Conservation (phyloP, 2,113 vertebrate species). For the Perca schrenkii region DNA sequence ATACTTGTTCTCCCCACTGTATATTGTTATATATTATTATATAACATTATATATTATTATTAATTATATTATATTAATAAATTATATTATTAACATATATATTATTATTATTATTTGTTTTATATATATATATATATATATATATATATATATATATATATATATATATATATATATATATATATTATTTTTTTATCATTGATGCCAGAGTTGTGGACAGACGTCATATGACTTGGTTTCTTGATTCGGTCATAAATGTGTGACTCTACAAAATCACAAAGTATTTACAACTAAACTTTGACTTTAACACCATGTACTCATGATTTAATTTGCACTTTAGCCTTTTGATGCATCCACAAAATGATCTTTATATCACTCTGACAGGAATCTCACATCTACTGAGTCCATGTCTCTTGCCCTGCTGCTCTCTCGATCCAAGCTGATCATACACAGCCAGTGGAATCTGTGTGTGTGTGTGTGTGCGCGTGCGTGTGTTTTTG, state of each 20-base stretch:
- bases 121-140: too few relatives aligned
- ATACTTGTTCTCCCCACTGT: too few relatives aligned
- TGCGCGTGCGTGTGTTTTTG: neutral
- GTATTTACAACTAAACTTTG: neutral
- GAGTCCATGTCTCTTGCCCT: neutral
- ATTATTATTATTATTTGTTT: too few relatives aligned
- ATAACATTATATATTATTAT: too few relatives aligned
- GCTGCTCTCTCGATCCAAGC: constrained; percentile 2
- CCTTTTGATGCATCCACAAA: neutral
- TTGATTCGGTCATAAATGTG: neutral
- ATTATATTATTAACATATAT: too few relatives aligned
- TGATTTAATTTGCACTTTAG: neutral
- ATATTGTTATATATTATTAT: too few relatives aligned
- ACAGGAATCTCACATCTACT: neutral
- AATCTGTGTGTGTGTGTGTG: neutral
- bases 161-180: too few relatives aligned
- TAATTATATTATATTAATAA: too few relatives aligned
- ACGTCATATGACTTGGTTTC: neutral
- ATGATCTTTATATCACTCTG: neutral
- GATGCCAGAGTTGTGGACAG: neutral
- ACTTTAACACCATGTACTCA: neutral
- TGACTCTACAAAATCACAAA: neutral
- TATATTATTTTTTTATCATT: too few relatives aligned
- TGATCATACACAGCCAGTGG: constrained; percentile 10
- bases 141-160: too few relatives aligned